These are phyloP conservation scores for Teleogryllus oceanicus DNA, from an alignment of 2,888 invertebrate genomes.

Conservation along the genomic window DNA sequence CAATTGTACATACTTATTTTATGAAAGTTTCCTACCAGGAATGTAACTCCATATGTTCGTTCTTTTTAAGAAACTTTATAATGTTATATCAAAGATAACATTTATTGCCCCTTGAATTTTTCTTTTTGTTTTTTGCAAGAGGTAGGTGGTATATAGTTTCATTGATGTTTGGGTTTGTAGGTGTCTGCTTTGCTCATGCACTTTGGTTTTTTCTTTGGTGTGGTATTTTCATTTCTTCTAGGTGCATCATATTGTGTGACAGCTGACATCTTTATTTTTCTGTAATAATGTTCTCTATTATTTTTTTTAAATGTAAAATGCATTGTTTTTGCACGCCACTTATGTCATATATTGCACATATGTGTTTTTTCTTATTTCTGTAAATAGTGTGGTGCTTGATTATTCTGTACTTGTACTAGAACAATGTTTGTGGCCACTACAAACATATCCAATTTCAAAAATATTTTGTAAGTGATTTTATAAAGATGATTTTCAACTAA, in stretches of 20 bases:
- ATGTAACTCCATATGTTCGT: not conserved
- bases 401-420: not conserved
- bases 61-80: too few species aligned
- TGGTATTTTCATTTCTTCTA: slow-evolving; percentile 24
- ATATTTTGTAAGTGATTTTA: too few species aligned
- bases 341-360: not conserved
- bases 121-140: slow-evolving; percentile 33
- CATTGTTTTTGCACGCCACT: not conserved
- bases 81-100: not conserved
- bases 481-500: too few species aligned
- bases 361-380: not conserved
- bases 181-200: slow-evolving; percentile 27
- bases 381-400: not conserved
- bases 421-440: too few species aligned
- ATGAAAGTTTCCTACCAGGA: not conserved
- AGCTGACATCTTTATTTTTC: slow-evolving; percentile 24
- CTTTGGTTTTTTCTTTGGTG: slow-evolving; percentile 27
- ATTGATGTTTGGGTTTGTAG: slow-evolving; percentile 38
- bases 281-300: slow-evolving; percentile 24
- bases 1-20: slow-evolving; percentile 18
- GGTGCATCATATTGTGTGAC: slow-evolving; percentile 26
- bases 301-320: not conserved
- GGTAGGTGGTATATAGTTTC: slow-evolving; percentile 30
- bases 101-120: slow-evolving; percentile 23
- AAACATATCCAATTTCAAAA: too few species aligned